Evolutionary conservation across 64 coral and sea anemone species (phyloP), one percentile per base, ranked within the genome.

Genomic region (Cladopsammia gracilis): DNA sequence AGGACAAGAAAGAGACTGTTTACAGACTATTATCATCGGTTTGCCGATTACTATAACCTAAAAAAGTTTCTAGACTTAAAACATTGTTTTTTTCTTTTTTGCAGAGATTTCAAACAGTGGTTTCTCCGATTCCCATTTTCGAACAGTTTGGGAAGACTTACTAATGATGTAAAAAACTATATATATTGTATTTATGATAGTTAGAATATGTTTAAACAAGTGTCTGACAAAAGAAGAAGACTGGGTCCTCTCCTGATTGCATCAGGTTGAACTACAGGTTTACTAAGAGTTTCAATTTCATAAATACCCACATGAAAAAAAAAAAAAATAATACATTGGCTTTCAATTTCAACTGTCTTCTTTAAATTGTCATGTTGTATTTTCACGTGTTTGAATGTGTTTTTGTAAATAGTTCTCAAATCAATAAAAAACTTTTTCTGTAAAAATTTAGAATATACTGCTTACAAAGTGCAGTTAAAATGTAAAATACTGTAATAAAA

Each of bases 101-200:
- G 24, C 89, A 99, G 98, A 93, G 45, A 86, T 96, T 99, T 87
- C 87, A 96, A 75, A 96, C 94, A 60, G 98, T 99, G 16, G 66
- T 92, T 9, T 99, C 98, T 3, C 98, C 98, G 10, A 96, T 99
- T 88, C 98, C 98, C 18, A 19, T 99, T 10, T 99, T 99, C 81
- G 94, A 99, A 20, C 98, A 96, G 91, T 99, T 96, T 96, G 94
- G 98, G 15, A 99, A 99, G 73, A 99, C 98, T 0, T 99, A 99
- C 70, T 99, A 78, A 93, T 16, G 11, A 54, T 46, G 62, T 81
- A 57, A 5, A 71, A 47, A 14, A 22, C 52, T 19, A 68, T 53
- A 34, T 53, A 53, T 4, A 87, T 7, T 26, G 47, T 52, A 58
- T 16, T 79, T 56, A 56, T 60, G 44, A 62, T n/a, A 64, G 43